Base-by-base conservation (phyloP, 2,113 vertebrate species). In the Macrotis lagotis region DNA sequence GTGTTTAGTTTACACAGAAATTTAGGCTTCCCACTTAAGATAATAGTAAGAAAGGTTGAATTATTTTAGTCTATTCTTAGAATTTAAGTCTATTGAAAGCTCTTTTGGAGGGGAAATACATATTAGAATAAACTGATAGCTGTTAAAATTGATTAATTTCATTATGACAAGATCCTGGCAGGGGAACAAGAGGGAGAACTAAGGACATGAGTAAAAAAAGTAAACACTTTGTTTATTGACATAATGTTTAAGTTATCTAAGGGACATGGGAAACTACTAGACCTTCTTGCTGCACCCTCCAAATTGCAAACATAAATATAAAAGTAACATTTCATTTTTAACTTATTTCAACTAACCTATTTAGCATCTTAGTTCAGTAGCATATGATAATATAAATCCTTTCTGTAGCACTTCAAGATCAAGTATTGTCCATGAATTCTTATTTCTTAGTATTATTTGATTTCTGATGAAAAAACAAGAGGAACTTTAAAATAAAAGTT, bases 1-100 rank as follows among this genome's bases (percentile, higher is more conserved):
- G 89, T 92, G 24, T 92, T 89, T 92, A 1, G 66, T 96, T 96
- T 89, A 93, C 89, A 89, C 25, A 74, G 48, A 3, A 90, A 96
- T 93, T 50, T 89, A 51, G 90, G 47, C n/a, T 3, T 93, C 19
- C 59, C 91, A 50, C n/a, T 93, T 48, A 92, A 93, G 96, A 51
- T 44, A 90, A 11, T 47, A 8, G 48, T 31, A 8, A 3, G 3
- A 0, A 37, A 89, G 22, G 48, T 2, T 9, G 52, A 83, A 22
- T 31, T 50, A 52, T 93, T 92, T 88, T 28, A 12, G 5, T 83
- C 26, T 94, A 90, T 9, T 0, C 28, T 44, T 25, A 24, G 1
- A 31, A 93, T 94, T 94, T 94, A 88, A 90, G 91, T 8, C 9
- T 92, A 44, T 92, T 49, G 47, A 91, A 83, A 89, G 37, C 28